These are phyloP conservation scores for Spialia ferax DNA, from an alignment of 2,888 invertebrate genomes.

Conservation along the genomic window DNA sequence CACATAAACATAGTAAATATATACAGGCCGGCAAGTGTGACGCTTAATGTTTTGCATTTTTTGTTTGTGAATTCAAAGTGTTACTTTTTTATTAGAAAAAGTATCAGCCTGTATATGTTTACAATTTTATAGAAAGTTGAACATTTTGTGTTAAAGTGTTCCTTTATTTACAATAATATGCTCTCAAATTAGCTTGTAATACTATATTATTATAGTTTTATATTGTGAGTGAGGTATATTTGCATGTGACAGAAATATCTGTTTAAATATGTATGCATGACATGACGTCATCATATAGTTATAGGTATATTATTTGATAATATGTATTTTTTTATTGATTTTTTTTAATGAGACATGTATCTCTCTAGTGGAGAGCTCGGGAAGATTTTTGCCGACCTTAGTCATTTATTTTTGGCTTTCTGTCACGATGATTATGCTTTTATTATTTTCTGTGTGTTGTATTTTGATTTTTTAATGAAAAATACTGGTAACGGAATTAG, in stretches of 20 bases:
- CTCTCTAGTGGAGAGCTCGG: constrained; percentile 86
- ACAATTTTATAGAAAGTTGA: constrained; percentile 39
- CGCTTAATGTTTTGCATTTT: constrained; percentile 38
- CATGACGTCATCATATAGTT: constrained; percentile 61
- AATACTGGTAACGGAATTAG: constrained; percentile 38
- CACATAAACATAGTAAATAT: constrained; percentile 50
- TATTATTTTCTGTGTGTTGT: constrained; percentile 41
- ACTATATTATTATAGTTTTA: constrained; percentile 22
- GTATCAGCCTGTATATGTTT: constrained; percentile 42
- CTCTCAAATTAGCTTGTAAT: constrained; percentile 32
- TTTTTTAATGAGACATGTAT: constrained; percentile 59
- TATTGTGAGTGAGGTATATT: constrained; percentile 34
- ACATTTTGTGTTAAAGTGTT: constrained; percentile 27
- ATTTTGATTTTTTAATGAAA: constrained; percentile 21
- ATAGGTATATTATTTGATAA: constrained; percentile 52
- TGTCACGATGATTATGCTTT: constrained; percentile 73
- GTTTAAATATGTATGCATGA: constrained; percentile 73
- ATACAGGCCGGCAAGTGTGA: constrained; percentile 55
- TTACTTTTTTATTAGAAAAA: constrained; percentile 3
- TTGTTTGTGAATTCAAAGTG: constrained; percentile 18
- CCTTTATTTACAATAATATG: background rate
- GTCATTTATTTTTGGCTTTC: constrained; percentile 64
- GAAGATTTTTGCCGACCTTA: constrained; percentile 68
- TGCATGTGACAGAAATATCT: constrained; percentile 80
- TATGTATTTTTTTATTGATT: constrained; percentile 57